Percentiles rank a stretch among this genome's conserved stretches.
These are phyloP conservation scores for Barnardius zonarius DNA, from an alignment of 2,113 vertebrate genomes.

Conservation along the genomic window DNA sequence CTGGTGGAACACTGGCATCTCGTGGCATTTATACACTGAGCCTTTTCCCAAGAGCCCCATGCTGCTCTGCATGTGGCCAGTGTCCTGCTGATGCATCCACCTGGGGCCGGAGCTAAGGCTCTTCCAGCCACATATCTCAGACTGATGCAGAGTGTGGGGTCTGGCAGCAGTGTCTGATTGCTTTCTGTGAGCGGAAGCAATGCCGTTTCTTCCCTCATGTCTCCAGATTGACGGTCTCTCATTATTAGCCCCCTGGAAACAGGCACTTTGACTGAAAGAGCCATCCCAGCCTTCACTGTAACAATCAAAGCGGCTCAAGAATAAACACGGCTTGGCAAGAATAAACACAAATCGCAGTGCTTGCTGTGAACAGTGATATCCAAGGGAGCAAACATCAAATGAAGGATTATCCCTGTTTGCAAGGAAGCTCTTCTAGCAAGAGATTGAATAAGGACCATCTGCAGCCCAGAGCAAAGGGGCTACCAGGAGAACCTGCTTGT, in stretches of 20 bases:
- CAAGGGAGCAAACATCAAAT: conserved; percentile 67
- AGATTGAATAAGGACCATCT: conserved; percentile 55
- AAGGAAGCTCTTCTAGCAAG: conserved; percentile 43
- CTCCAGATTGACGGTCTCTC: conserved; percentile 36
- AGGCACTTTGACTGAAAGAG: conserved; percentile 51
- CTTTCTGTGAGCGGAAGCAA: conserved; percentile 10
- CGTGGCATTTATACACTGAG: rapidly evolving
- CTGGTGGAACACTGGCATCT: rapidly evolving
- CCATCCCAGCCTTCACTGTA: conserved; percentile 46
- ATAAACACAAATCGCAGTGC: conserved; percentile 65
- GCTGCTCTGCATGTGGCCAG: neutral
- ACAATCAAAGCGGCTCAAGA: conserved; percentile 62
- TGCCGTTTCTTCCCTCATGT: neutral
- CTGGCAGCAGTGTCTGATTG: conserved; percentile 18
- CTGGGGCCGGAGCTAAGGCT: neutral
- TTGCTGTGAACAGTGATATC: conserved; percentile 61
- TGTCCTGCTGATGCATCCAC: rapidly evolving
- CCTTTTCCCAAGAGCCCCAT: neutral
- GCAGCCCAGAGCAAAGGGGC: conserved; percentile 32
- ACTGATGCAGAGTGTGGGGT: neutral
- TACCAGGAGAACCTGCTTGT: conserved; percentile 8
- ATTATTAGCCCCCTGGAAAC: conserved; percentile 60
- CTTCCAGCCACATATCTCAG: neutral
- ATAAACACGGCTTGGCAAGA: conserved; percentile 67
- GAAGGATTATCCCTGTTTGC: conserved; percentile 64